These are phyloP conservation scores for Cosmorhoe ocellata DNA, from an alignment of 2,888 invertebrate genomes.

Conservation along the genomic window DNA sequence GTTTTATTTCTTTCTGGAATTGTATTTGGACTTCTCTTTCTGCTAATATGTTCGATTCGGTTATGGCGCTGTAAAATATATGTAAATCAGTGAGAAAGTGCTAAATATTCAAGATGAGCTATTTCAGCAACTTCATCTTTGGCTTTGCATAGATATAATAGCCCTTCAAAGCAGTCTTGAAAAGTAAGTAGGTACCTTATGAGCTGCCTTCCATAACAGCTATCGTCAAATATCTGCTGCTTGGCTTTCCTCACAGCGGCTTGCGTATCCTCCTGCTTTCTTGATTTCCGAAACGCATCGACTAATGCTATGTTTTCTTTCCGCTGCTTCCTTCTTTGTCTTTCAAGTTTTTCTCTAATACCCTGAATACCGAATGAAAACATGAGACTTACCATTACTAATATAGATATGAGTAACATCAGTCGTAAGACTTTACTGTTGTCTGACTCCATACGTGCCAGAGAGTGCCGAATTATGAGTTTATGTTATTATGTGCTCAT, in stretches of 20 bases:
- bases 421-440: too few relatives aligned
- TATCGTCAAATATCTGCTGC: conserved; percentile 53
- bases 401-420: too few relatives aligned
- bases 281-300: conserved; percentile 33
- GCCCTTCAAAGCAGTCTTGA: too few relatives aligned
- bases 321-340: conserved; percentile 38
- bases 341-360: conserved; percentile 37
- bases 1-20: conserved; percentile 45
- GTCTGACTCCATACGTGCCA: too few relatives aligned
- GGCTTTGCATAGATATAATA: not conserved
- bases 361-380: conserved; percentile 37
- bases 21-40: conserved; percentile 55
- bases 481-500: too few relatives aligned
- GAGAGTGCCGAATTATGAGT: too few relatives aligned
- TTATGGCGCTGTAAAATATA: conserved; percentile 46
- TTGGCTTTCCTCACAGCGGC: conserved; percentile 48
- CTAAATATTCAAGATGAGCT: too few relatives aligned
- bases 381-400: not conserved
- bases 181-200: conserved; percentile 49
- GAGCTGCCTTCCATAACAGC: conserved; percentile 54
- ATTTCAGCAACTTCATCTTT: too few relatives aligned
- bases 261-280: conserved; percentile 15
- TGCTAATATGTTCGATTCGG: conserved; percentile 55
- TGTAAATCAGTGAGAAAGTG: too few relatives aligned
- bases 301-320: conserved; percentile 38